Evolutionary conservation across 2,113 vertebrate genomes (phyloP), one percentile per base, ranked within the genome.

Genomic region (Grus americana): DNA sequence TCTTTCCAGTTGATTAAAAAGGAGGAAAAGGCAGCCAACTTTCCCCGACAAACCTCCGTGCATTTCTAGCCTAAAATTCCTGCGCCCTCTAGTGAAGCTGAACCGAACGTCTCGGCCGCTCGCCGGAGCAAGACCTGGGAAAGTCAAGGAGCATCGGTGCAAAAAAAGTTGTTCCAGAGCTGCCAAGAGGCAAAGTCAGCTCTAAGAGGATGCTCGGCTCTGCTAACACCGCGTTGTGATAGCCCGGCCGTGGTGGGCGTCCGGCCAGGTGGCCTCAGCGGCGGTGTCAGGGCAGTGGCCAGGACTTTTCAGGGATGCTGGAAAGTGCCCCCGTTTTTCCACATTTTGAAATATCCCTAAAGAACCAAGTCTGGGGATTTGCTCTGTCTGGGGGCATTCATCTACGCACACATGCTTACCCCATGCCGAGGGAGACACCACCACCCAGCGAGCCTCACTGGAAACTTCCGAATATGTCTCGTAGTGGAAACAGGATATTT

Each of bases 51-150:
- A 83, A 75, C 22, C 73, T 80, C 62, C 8, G 21, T 20, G 10
- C 21, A 18, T 22, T 79, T 30, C 57, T 55, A 95, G 97, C 76
- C 87, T 98, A 95, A 93, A 97, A 92, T 98, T 79, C 93, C 97
- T 98, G 98, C 97, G 96, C 98, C 98, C 98, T 98, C 98, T 98
- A 98, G 98, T 42, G 98, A 97, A 90, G 63, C 11, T 21, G 8
- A 15, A 12, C 29, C 26, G 95, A 97, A 97, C 12, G 12, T 49
- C 94, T 66, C 36, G 2, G 71, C 58, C 0, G 7, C 40, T 73
- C 30, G 1, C 9, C 1, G 8, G 59, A 86, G 84, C 24, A 12
- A n/a, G 32, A 30, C 15, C 42, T 6, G 38, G 81, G 26, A 6
- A 27, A 66, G 44, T 10, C 38, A 5, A 34, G 34, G 44, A 67